Evolutionary conservation across 2,113 vertebrate genomes (phyloP), one percentile per base, ranked within the genome.

Genomic region (Pao palembangensis): DNA sequence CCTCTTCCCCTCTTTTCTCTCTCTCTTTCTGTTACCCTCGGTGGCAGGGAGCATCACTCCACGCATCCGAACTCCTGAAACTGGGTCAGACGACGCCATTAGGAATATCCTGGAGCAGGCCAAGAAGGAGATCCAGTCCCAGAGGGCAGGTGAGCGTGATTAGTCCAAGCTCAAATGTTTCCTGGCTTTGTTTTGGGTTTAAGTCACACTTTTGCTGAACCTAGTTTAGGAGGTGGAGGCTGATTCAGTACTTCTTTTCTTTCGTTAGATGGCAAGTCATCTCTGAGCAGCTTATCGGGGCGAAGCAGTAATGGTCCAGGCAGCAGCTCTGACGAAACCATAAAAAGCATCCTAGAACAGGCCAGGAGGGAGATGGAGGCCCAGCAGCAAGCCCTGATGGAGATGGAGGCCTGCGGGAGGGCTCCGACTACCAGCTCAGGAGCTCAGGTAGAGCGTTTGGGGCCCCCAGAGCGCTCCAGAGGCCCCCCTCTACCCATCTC

Each of bases 91-190:
- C 13, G 96, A 98, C 0, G 96, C 96, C 87, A 99, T 99, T 88
- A 98, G 98, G 91, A 99, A 76, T 84, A 99, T 99, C 90, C 87
- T 99, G 76, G 97, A 98, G 86, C 97, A 99, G 90, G 97, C 97
- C 8, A 99, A 99, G 89, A 98, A 97, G 88, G 97, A 99, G 87
- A 97, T 99, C 10, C 96, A 99, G 90, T 97, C 93, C 0, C 96
- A 99, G 87, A 94, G 94, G 84, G 94, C 94, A 82, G 93, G 95
- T 97, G 61, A 87, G 94, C 14, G 4, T 5, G 83, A 51, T 62
- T 61, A 58, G 55, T 69, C 14, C 63, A 73, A 71, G 43, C 69
- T 60, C 7, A 47, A 66, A 18, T 21, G 46, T 63, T 64, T 17
- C n/a, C 52, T 21, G 15, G 64, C 20, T 73, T 67, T 65, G 58